A percentile compares a stretch with the other conserved stretches of the same genome.
Conservation (phyloP, 30 jellyfish, hydroid and myxozoan species). For the Turritopsis rubra region DNA sequence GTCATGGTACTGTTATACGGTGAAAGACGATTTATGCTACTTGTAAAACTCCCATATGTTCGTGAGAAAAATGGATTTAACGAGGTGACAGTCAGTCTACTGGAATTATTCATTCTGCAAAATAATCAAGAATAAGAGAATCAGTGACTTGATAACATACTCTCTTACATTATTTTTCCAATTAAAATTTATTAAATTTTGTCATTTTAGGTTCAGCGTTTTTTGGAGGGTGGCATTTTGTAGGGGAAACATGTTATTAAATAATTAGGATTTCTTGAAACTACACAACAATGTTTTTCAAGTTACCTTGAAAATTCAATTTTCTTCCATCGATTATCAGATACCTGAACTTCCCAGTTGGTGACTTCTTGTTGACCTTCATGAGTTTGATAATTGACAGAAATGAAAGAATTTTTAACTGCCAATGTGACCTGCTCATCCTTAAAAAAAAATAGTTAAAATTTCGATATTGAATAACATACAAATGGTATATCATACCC, state of each 20-base stretch:
- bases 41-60: slow-evolving; percentile 17
- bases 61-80: slow-evolving; percentile 33
- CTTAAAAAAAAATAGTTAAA: background rate
- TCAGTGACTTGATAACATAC: no score
- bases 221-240: no score
- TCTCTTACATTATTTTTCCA: no score
- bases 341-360: slow-evolving; percentile 69
- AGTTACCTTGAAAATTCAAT: slow-evolving; percentile 56
- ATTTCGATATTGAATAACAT: no score
- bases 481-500: no score
- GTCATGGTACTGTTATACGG: background rate
- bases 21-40: background rate
- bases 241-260: no score
- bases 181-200: no score
- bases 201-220: no score
- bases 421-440: background rate
- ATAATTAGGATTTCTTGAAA: no score
- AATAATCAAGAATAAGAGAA: no score
- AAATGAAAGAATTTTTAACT: background rate
- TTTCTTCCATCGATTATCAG: slow-evolving; percentile 68
- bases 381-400: background rate
- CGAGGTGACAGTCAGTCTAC: slow-evolving; percentile 54
- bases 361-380: slow-evolving; percentile 5
- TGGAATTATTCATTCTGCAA: slow-evolving; percentile 46
- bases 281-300: background rate